These are phyloP conservation scores for Antennarius maculatus DNA, from an alignment of 2,797 vertebrate species.

Conservation along the genomic window DNA sequence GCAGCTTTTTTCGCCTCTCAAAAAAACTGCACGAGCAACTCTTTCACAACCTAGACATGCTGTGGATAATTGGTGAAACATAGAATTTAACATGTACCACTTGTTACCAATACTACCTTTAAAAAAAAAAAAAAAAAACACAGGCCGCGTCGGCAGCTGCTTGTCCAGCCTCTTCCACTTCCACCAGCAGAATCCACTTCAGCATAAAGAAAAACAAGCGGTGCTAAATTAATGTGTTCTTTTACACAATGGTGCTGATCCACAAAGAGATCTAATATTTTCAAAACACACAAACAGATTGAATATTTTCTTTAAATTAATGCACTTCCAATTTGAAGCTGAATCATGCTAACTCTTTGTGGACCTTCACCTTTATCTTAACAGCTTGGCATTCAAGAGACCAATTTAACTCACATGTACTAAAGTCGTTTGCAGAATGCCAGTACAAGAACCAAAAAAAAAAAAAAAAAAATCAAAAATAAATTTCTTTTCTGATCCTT, in stretches of 20 bases:
- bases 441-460: constrained; percentile 8
- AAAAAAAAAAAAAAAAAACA: constrained; percentile 87
- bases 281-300: constrained; percentile 1
- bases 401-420: constrained; percentile 32
- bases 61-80: constrained; percentile 70
- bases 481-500: constrained; percentile 89
- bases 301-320: not conserved
- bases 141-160: constrained; percentile 95
- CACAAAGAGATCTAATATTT: constrained; percentile 88
- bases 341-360: constrained; percentile 84
- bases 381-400: constrained; percentile 41
- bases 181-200: constrained; percentile 99
- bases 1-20: constrained; percentile 26
- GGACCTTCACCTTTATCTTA: constrained; percentile 88
- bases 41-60: constrained; percentile 47
- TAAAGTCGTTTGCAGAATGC: constrained; percentile 42
- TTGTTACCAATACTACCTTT: constrained; percentile 97
- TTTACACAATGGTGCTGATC: constrained; percentile 87
- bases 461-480: constrained; percentile 14
- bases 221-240: constrained; percentile 95
- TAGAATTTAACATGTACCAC: constrained; percentile 81
- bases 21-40: constrained; percentile 34
- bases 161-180: constrained; percentile 97
- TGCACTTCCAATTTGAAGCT: constrained; percentile 29
- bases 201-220: constrained; percentile 99